Conservation (phyloP, 2,113 vertebrate species). For the Nothoprocta perdicaria region DNA sequence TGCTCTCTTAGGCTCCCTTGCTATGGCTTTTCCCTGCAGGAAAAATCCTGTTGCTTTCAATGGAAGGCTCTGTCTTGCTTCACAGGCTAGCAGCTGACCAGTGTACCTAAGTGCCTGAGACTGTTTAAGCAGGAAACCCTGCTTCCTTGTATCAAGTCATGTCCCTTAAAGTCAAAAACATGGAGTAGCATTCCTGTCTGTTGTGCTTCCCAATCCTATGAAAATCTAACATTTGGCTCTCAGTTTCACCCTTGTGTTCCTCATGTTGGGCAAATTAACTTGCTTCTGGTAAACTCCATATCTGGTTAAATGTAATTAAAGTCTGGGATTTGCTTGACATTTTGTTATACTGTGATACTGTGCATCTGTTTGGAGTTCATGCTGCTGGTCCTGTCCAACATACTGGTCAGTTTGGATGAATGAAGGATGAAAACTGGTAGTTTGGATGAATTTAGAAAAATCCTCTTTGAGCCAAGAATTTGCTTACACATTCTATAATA, state of each 20-base stretch:
- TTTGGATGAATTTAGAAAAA: background rate
- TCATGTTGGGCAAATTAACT: background rate
- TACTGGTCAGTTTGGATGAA: background rate
- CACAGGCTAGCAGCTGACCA: background rate
- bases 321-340: background rate
- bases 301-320: background rate
- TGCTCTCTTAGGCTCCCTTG: background rate
- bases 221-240: background rate
- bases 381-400: background rate
- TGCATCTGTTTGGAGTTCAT: background rate
- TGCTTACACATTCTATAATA: background rate
- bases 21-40: fast-evolving
- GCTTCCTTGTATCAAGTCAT: background rate
- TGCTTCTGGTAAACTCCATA: background rate
- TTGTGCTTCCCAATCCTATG: background rate
- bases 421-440: background rate
- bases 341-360: background rate
- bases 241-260: background rate
- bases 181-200: background rate
- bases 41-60: background rate
- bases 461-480: background rate
- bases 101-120: background rate
- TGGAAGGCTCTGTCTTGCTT: background rate
- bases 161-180: background rate
- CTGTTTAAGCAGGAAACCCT: background rate